These are phyloP conservation scores for Stenurella melanura DNA, from an alignment of 2,888 invertebrate genomes.

Conservation along the genomic window DNA sequence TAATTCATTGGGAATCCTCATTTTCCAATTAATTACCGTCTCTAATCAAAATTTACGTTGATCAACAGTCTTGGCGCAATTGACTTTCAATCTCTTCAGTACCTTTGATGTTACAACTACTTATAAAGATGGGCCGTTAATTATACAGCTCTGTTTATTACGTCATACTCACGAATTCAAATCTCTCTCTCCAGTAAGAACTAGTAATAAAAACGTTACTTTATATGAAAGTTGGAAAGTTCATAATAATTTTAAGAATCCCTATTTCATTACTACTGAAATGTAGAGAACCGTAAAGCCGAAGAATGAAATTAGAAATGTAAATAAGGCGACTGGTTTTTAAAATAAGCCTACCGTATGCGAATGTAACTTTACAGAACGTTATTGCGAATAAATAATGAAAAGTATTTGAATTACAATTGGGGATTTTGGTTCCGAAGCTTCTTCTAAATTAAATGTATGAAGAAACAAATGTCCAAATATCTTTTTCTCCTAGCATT, in stretches of 20 bases:
- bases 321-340: not conserved
- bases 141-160: not conserved
- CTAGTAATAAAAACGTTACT: not conserved
- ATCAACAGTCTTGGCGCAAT: not conserved
- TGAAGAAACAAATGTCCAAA: not conserved
- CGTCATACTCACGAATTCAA: not conserved
- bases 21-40: no score
- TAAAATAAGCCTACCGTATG: not conserved
- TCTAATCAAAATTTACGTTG: no score
- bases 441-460: not conserved
- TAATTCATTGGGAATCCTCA: no score
- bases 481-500: no score
- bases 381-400: not conserved
- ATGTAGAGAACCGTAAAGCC: not conserved
- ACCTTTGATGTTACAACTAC: not conserved
- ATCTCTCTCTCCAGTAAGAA: not conserved
- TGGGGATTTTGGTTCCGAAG: not conserved
- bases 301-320: conserved; percentile 5
- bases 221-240: not conserved
- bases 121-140: not conserved
- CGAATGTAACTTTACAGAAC: not conserved
- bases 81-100: not conserved
- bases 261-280: not conserved
- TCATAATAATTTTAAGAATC: not conserved
- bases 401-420: not conserved